Evolutionary conservation across 2,113 vertebrate species (phyloP).

Genomic region (Cyanoliseus patagonus): DNA sequence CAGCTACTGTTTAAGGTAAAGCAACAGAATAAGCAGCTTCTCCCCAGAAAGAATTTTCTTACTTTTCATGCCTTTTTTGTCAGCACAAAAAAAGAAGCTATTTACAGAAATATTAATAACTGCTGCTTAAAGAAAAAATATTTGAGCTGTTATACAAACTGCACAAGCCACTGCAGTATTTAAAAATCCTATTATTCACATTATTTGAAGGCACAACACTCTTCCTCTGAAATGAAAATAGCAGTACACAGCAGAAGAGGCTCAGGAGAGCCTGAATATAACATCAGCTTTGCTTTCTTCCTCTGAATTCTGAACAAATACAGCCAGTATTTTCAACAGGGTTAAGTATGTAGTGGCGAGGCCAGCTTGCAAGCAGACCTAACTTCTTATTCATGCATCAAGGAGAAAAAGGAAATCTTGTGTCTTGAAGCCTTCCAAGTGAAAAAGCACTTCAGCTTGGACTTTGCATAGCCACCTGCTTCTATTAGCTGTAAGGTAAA

Average conservation of each 20-base stretch:
- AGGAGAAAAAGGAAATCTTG: background rate
- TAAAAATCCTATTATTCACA: background rate
- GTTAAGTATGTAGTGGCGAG: background rate
- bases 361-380: background rate
- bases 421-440: background rate
- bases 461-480: background rate
- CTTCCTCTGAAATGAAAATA: background rate
- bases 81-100: background rate
- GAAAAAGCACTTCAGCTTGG: slow-evolving; percentile 2
- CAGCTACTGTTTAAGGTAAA: background rate
- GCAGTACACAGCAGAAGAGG: background rate
- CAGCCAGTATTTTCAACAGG: background rate
- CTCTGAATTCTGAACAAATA: slow-evolving; percentile 1
- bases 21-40: background rate
- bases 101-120: background rate
- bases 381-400: background rate
- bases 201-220: background rate
- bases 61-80: background rate
- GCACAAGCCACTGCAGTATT: background rate
- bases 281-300: background rate
- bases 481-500: background rate
- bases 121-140: background rate
- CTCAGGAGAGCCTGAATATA: background rate
- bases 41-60: background rate
- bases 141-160: background rate